Conservation (phyloP, 2,888 invertebrate species). For the Tortricodes alternella region DNA sequence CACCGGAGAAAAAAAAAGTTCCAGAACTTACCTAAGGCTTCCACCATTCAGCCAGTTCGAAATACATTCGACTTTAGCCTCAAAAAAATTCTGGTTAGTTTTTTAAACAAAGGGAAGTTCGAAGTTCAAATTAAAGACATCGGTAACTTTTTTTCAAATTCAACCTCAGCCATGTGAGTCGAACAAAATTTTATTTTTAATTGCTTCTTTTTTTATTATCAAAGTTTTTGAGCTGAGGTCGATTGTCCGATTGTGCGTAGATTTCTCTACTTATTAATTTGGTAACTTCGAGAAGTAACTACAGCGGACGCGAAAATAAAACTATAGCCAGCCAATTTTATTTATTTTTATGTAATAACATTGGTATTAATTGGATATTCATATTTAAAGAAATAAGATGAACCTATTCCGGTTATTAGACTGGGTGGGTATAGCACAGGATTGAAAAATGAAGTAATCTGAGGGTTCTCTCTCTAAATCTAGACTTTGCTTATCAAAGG, state of each 20-base stretch:
- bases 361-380: no score
- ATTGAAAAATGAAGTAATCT: no score
- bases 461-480: no score
- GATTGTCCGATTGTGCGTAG: neutral
- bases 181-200: neutral
- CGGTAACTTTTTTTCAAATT: constrained; percentile 24
- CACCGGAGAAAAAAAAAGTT: constrained; percentile 36
- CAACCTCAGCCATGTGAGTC: constrained; percentile 24
- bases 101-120: constrained; percentile 34
- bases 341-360: no score
- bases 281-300: no score
- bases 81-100: constrained; percentile 33
- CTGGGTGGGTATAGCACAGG: no score
- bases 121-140: constrained; percentile 40
- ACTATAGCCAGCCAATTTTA: no score
- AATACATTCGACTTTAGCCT: constrained; percentile 37
- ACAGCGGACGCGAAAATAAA: no score
- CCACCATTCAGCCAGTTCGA: constrained; percentile 34
- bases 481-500: no score
- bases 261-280: no score
- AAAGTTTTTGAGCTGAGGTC: neutral
- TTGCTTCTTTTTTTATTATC: neutral
- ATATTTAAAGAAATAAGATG: no score
- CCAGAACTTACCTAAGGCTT: constrained; percentile 38
- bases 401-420: no score